Base-by-base conservation (phyloP, 2,113 vertebrate genomes). In the Alethe castanea region DNA sequence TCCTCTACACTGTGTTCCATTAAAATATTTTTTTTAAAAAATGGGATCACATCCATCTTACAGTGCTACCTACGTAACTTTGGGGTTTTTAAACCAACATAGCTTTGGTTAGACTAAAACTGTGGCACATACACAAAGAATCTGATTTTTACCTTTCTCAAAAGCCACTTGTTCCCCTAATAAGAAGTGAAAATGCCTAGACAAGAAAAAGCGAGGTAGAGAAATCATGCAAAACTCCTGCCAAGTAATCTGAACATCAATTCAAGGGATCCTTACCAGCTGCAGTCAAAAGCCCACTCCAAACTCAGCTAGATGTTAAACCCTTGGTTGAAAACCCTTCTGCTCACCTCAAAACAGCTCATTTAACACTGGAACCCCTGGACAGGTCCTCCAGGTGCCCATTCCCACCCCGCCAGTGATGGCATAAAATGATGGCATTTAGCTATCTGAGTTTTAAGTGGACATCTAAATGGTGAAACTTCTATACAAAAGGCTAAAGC, bases 171-270 rank as follows among this genome's bases (percentile, higher is more conserved):
- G 33, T 66, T 91, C 33, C 50, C 26, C 24, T 83, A 70, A 59
- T 28, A 64, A 42, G 2, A 78, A 52, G 1, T 62, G 15, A 82
- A 85, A 95, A 91, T 48, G 52, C 78, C 64, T 60, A 73, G 38
- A n/a, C 29, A 86, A 88, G 35, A 62, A 90, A 86, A 82, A 80
- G 20, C 9, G 31, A 80, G 1, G 12, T 9, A 61, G 20, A 77
- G 35, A 80, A 50, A 59, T 0, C 2, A 29, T 57, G 35, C 29
- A 81, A 73, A 92, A 87, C 64, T 90, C 79, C 50, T 95, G 87
- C 90, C 93, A 96, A 94, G 31, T 67, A 94, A 95, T 93, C 52
- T 66, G 67, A 95, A 95, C 88, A 71, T 73, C 90, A 95, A 95
- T 94, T 95, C 79, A 93, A 95, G 31, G 79, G 56, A 83, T 85